A percentile compares a stretch with the other conserved stretches of the same genome.
phyloP scores from a whole-genome alignment of 2,888 invertebrate species.

The Eudemis profundana region DNA sequence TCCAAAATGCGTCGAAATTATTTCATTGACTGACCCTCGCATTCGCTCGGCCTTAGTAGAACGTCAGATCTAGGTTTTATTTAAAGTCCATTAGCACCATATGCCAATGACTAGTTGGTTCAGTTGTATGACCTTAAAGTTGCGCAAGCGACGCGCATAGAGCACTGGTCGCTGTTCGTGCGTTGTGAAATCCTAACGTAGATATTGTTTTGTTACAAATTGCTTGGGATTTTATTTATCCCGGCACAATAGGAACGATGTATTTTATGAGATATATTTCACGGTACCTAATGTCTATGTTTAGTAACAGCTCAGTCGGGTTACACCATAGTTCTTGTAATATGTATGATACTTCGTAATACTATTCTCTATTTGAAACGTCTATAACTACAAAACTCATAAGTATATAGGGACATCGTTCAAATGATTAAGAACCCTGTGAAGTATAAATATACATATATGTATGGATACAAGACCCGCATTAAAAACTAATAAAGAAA shows the following conservation, averaged over 20 bases:
- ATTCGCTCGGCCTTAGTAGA: slow-evolving; percentile 5
- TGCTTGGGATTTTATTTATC: slow-evolving; percentile 50
- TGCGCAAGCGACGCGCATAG: slow-evolving; percentile 42
- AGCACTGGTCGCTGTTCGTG: slow-evolving; percentile 36
- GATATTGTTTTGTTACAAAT: slow-evolving; percentile 53
- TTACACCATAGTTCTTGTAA: slow-evolving; percentile 17
- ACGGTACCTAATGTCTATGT: slow-evolving; percentile 29
- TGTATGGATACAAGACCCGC: too few species aligned
- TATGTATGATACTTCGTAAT: background rate
- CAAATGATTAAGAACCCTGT: background rate
- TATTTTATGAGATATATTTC: slow-evolving; percentile 37
- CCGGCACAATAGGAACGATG: slow-evolving; percentile 42
- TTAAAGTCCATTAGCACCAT: slow-evolving; percentile 37
- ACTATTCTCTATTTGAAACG: background rate
- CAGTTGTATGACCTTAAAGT: slow-evolving; percentile 42
- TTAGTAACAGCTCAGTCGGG: slow-evolving; percentile 18
- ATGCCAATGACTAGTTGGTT: slow-evolving; percentile 38
- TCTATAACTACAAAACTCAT: too few species aligned
- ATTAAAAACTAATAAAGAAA: too few species aligned
- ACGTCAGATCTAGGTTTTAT: slow-evolving; percentile 25
- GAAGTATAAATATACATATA: too few species aligned
- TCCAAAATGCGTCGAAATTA: background rate
- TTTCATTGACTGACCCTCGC: background rate
- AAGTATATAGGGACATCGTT: background rate
- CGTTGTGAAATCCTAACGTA: slow-evolving; percentile 54